Evolutionary conservation across 2,113 vertebrate species (phyloP).

Genomic region (Gobio gobio): DNA sequence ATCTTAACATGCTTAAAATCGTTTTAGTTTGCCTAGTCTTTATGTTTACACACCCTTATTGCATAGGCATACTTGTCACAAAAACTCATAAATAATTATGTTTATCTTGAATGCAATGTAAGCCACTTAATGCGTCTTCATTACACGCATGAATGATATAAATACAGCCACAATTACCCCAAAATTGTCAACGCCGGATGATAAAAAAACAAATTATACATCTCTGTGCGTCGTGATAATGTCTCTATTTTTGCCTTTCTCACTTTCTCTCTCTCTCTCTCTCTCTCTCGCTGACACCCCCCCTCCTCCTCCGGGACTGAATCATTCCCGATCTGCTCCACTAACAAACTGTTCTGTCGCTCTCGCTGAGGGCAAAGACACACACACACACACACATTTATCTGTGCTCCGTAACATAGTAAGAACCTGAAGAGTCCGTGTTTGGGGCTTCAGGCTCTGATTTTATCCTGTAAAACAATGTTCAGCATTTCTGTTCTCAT

Average conservation of each 20-base stretch:
- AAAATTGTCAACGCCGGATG: background rate
- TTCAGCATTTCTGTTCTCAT: no score
- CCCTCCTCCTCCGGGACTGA: constrained; percentile 15
- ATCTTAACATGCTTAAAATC: no score
- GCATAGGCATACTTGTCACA: no score
- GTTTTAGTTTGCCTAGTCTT: background rate
- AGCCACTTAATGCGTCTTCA: background rate
- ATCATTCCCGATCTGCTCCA: constrained; percentile 50
- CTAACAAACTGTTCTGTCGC: constrained; percentile 58
- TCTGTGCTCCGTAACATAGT: background rate
- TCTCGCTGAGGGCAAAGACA: constrained; percentile 36
- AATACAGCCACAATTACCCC: background rate
- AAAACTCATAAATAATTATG: no score
- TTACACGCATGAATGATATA: background rate
- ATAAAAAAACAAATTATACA: constrained; percentile 19
- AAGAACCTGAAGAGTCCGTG: constrained; percentile 20
- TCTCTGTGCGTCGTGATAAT: constrained; percentile 26
- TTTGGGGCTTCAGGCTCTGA: background rate
- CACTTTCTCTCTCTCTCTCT: background rate
- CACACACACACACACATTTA: constrained; percentile 19
- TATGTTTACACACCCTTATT: no score
- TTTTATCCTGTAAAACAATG: background rate
- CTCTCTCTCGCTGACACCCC: background rate
- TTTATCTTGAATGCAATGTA: background rate
- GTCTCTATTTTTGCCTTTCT: constrained; percentile 21